A percentile compares a stretch with the other conserved stretches of the same genome.
phyloP scores from a whole-genome alignment of 2,113 vertebrate species.

The Artemisiospiza belli region DNA sequence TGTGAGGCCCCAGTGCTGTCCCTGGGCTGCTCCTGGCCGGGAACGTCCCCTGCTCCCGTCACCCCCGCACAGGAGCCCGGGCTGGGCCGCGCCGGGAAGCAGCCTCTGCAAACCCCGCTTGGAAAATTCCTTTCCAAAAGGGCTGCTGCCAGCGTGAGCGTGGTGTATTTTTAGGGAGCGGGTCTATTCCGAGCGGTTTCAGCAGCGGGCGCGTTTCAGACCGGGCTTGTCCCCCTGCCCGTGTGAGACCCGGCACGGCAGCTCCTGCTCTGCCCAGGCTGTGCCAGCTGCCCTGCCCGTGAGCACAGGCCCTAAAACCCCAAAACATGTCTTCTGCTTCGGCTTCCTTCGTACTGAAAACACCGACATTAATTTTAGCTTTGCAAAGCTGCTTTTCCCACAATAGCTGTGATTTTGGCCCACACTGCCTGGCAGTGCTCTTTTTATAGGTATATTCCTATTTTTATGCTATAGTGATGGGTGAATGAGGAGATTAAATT shows the following conservation, averaged over 20 bases:
- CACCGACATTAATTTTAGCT: slow-evolving; percentile 36
- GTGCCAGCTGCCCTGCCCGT: neutral
- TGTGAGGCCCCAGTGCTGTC: neutral
- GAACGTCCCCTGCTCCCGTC: neutral
- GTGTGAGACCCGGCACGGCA: accelerated
- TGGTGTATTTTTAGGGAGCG: slow-evolving; percentile 46
- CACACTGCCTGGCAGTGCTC: slow-evolving; percentile 48
- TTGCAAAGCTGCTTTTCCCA: slow-evolving; percentile 37
- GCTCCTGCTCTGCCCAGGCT: neutral
- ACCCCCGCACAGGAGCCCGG: neutral
- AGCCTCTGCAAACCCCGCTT: slow-evolving; percentile 34
- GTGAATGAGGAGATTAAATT: slow-evolving; percentile 58
- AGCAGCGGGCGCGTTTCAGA: neutral
- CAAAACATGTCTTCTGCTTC: neutral
- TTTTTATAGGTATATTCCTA: slow-evolving; percentile 63
- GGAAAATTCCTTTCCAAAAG: slow-evolving; percentile 60
- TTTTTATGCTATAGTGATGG: slow-evolving; percentile 52
- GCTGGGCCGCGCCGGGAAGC: neutral
- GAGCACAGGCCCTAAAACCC: neutral
- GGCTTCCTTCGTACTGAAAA: neutral
- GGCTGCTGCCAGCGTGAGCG: slow-evolving; percentile 45
- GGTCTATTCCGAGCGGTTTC: neutral
- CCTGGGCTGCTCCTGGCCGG: accelerated
- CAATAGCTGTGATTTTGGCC: slow-evolving; percentile 49
- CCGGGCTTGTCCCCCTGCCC: neutral